These are phyloP conservation scores for Kryptolebias marmoratus DNA, from an alignment of 2,113 vertebrate genomes.

Conservation along the genomic window DNA sequence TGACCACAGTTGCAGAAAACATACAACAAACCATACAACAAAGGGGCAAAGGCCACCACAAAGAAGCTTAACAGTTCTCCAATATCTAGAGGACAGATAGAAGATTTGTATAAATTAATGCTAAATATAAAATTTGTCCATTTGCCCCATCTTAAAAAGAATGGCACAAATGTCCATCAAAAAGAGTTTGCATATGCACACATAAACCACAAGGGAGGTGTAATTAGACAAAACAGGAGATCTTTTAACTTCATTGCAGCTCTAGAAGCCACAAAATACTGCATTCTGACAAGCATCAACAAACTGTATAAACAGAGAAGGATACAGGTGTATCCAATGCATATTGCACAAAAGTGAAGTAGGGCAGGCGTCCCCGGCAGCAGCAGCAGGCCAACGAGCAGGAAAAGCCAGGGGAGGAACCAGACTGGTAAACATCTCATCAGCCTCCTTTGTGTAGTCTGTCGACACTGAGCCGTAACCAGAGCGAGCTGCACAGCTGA, in stretches of 20 bases:
- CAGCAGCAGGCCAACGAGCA: constrained; percentile 78
- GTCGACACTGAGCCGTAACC: constrained; percentile 80
- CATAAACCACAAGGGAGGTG: not conserved
- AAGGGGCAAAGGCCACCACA: not conserved
- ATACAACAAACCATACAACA: not conserved
- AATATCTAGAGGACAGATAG: no score
- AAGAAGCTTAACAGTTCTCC: no score
- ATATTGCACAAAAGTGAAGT: constrained; percentile 85
- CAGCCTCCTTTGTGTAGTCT: constrained; percentile 60
- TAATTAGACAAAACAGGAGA: not conserved
- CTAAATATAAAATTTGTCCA: not conserved
- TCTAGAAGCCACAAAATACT: no score
- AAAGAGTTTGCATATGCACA: not conserved
- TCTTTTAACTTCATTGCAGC: not conserved
- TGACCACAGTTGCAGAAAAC: not conserved
- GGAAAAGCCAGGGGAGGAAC: constrained; percentile 80
- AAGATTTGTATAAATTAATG: no score
- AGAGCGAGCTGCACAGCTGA: constrained; percentile 84
- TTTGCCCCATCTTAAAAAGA: not conserved
- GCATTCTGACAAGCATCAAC: not conserved
- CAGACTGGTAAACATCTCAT: constrained; percentile 74
- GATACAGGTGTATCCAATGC: constrained; percentile 89
- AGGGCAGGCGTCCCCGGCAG: constrained; percentile 80
- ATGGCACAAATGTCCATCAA: not conserved
- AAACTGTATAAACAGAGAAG: constrained; percentile 57